These are phyloP conservation scores for chimpanzee (Pan troglodytes) DNA, from an alignment of 2,113 vertebrate species.

Conservation along the genomic window NHGRI_mPanTro3-v2.1_pri NC_072402.2:55569501-55570000, in stretches of 20 bases:
- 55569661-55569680: not conserved
- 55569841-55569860: not conserved
- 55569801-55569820: not conserved
- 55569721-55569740: not conserved
- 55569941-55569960: not conserved
- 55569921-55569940: not conserved
- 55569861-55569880: not conserved
- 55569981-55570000: slow-evolving; percentile 38
- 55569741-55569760: not conserved
- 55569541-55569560: not conserved
- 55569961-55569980: not conserved
- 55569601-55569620: not conserved
- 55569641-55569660: not conserved
- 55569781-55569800: not conserved
- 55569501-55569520: not conserved
- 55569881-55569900: not conserved
- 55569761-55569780: not conserved
- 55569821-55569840: slow-evolving; percentile 24
- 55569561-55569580: not conserved
- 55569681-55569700: not conserved
- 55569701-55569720: not conserved
- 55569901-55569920: not conserved
- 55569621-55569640: not conserved
- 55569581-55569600: not conserved
- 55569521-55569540: not conserved